Percentiles rank a stretch among this genome's conserved stretches.
Conservation (phyloP, 2,888 invertebrate genomes). For the Aphodius sticticus region DNA sequence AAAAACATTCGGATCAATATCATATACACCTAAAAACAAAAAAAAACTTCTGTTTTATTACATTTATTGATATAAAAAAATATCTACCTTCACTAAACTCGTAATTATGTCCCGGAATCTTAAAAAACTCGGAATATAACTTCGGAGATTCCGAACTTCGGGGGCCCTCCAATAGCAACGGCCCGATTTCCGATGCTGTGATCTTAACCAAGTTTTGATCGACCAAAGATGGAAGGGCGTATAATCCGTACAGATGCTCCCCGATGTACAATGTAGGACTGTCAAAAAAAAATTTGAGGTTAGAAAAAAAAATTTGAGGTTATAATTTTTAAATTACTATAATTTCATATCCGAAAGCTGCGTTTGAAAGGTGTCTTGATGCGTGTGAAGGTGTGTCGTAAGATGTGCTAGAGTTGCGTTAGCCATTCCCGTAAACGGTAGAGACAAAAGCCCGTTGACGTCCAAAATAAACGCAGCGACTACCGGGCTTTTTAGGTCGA, state of each 20-base stretch:
- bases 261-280: constrained; percentile 94
- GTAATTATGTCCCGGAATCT: constrained; percentile 55
- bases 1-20: constrained; percentile 49
- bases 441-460: constrained; percentile 78
- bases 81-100: constrained; percentile 48
- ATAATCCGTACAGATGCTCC: constrained; percentile 84
- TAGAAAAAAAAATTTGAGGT: constrained; percentile 22
- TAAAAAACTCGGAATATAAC: constrained; percentile 47
- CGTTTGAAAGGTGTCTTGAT: constrained; percentile 54
- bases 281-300: constrained; percentile 47
- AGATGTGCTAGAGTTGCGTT: constrained; percentile 81
- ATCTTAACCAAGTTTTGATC: constrained; percentile 90
- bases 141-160: constrained; percentile 50
- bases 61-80: constrained; percentile 7
- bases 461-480: constrained; percentile 86
- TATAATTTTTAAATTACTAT: constrained; percentile 64
- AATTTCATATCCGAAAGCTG: constrained; percentile 62
- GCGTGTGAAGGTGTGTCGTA: constrained; percentile 52
- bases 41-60: background rate
- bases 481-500: constrained; percentile 87
- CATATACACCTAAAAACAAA: constrained; percentile 43
- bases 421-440: constrained; percentile 90
- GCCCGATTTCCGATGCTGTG: constrained; percentile 72
- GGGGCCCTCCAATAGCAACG: constrained; percentile 80
- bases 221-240: constrained; percentile 91